These are phyloP conservation scores for Saguinus imperator DNA, from an alignment of 2,113 vertebrate species.

Conservation along the genomic window DNA sequence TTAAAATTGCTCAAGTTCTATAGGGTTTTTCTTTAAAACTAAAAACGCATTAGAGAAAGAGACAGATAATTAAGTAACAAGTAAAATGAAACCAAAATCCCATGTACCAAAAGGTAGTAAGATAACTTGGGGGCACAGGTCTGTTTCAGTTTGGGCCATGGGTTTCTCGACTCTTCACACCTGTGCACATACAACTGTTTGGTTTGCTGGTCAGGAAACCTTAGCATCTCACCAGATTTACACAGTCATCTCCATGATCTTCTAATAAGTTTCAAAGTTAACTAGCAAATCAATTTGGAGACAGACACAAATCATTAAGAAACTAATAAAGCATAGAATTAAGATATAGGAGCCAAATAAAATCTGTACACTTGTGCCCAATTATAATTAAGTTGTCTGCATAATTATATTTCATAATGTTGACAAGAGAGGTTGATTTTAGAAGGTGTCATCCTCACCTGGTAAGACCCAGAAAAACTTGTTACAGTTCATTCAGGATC, in stretches of 20 bases:
- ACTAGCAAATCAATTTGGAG: not conserved
- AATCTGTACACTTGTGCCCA: not conserved
- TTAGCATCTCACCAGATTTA: not conserved
- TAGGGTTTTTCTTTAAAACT: not conserved
- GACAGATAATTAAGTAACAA: not conserved
- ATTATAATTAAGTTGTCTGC: not conserved
- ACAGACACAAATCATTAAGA: not conserved
- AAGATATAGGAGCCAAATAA: not conserved
- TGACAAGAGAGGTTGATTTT: not conserved
- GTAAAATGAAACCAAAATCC: not conserved
- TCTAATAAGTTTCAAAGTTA: constrained; percentile 30
- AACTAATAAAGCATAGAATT: not conserved
- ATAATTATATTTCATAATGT: not conserved
- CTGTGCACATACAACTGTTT: accelerated
- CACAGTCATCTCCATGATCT: not conserved
- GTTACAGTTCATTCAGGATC: not conserved
- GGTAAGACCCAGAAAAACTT: not conserved
- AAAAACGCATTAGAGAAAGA: not conserved
- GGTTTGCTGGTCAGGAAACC: not conserved
- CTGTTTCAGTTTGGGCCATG: not conserved
- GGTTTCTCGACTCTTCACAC: not conserved
- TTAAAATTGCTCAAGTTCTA: not conserved
- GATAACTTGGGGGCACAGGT: not conserved
- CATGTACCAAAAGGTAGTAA: not conserved
- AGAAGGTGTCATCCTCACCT: not conserved